A percentile compares a stretch with the other conserved stretches of the same genome.
These are phyloP conservation scores for Idaea biselata DNA, from an alignment of 2,888 invertebrate genomes.

Conservation along the genomic window DNA sequence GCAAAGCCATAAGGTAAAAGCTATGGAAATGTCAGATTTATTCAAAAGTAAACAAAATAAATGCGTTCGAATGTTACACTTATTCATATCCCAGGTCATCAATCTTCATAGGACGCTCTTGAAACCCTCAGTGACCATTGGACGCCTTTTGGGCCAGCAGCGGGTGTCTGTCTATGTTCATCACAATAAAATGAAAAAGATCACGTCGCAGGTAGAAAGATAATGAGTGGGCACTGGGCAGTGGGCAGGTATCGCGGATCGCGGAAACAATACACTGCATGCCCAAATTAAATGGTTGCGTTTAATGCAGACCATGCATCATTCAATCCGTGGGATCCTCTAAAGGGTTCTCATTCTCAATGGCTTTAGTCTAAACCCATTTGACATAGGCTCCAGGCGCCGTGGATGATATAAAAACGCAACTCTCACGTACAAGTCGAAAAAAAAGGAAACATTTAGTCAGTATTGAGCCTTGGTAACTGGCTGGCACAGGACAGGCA, in stretches of 20 bases:
- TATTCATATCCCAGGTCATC: too few relatives aligned
- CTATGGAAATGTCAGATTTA: too few relatives aligned
- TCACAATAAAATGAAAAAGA: conserved; percentile 8
- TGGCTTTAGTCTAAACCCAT: too few relatives aligned
- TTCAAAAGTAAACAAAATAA: too few relatives aligned
- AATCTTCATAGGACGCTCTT: too few relatives aligned
- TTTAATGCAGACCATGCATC: background rate
- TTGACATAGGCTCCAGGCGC: background rate
- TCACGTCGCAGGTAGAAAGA: conserved; percentile 41
- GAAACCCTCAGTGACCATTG: background rate
- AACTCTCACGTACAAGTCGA: background rate
- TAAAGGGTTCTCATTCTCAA: too few relatives aligned
- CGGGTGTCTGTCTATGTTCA: background rate
- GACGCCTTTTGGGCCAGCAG: background rate
- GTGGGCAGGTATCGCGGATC: conserved; percentile 44
- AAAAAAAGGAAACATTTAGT: too few relatives aligned
- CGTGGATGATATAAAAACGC: background rate
- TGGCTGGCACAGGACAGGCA: background rate
- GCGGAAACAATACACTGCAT: conserved; percentile 33
- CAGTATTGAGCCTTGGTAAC: background rate
- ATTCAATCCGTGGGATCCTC: background rate
- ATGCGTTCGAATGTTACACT: too few relatives aligned
- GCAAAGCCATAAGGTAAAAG: too few relatives aligned
- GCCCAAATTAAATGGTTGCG: background rate
- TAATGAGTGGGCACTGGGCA: conserved; percentile 47